These are phyloP conservation scores for Periplaneta americana DNA, from an alignment of 1,140 invertebrate genomes.

Conservation along the genomic window DNA sequence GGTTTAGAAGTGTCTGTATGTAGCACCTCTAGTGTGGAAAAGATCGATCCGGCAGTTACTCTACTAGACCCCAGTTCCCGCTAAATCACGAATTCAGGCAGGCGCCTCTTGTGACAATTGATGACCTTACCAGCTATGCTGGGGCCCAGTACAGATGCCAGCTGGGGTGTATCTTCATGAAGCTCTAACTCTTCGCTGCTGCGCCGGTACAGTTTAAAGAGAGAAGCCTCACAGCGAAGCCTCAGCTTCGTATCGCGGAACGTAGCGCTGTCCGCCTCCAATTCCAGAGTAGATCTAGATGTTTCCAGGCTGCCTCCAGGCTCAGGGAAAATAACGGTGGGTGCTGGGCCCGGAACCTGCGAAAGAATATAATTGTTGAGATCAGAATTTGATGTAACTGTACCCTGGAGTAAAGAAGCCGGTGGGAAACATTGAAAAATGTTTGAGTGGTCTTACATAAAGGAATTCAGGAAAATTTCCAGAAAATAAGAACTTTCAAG, in stretches of 20 bases:
- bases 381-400: too few relatives aligned
- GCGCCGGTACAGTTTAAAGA: constrained; percentile 16
- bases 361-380: neutral
- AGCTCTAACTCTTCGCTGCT: constrained; percentile 10
- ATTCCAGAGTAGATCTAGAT: constrained; percentile 4
- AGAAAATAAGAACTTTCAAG: too few relatives aligned
- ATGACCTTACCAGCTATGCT: neutral
- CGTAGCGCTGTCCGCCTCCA: constrained; percentile 7
- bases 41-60: neutral
- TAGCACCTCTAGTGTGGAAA: too few relatives aligned
- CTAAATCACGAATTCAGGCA: neutral
- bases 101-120: neutral
- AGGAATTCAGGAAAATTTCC: too few relatives aligned
- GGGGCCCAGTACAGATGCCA: constrained; percentile 11
- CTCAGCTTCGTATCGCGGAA: constrained; percentile 5
- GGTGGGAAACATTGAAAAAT: too few relatives aligned
- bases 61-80: too few relatives aligned
- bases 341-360: neutral
- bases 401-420: too few relatives aligned
- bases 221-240: constrained; percentile 11
- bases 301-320: constrained; percentile 1
- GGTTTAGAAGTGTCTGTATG: too few relatives aligned
- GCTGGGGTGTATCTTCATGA: constrained; percentile 10
- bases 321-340: neutral
- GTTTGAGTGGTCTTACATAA: too few relatives aligned